Percentiles rank a stretch among this genome's conserved stretches.
Conservation (phyloP, 35 echinoderm and acorn worm species). For the Patiria miniata region DNA sequence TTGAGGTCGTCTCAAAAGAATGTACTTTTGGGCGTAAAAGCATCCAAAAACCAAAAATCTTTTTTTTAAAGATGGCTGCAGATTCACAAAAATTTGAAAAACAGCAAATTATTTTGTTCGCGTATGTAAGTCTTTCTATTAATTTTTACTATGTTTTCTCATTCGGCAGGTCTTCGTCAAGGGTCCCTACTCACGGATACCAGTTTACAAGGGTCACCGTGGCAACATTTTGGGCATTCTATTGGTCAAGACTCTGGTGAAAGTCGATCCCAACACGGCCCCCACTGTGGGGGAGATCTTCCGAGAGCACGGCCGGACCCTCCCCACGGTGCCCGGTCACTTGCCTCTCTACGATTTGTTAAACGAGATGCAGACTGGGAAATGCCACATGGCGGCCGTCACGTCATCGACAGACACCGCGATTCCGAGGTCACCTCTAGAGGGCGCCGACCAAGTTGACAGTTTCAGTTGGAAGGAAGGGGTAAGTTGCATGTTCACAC, state of each 20-base stretch:
- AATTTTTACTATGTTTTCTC: background rate
- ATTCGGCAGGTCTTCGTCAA: constrained; percentile 54
- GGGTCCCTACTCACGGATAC: constrained; percentile 62
- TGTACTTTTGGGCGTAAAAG: too few relatives aligned
- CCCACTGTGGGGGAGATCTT: constrained; percentile 33
- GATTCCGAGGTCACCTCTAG: too few relatives aligned
- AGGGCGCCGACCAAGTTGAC: background rate
- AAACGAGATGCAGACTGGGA: constrained; percentile 68
- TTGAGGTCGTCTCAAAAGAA: background rate
- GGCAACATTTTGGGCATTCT: constrained; percentile 57
- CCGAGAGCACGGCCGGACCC: constrained; percentile 44
- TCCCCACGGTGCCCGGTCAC: constrained; percentile 39
- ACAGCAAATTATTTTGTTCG: too few relatives aligned
- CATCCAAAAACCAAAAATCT: too few relatives aligned
- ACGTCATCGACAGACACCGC: background rate
- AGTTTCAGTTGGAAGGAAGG: background rate
- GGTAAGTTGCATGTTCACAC: too few relatives aligned
- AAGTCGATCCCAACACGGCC: constrained; percentile 50
- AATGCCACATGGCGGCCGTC: constrained; percentile 65
- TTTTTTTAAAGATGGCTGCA: too few relatives aligned
- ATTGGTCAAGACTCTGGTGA: constrained; percentile 65
- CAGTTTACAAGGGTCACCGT: constrained; percentile 49
- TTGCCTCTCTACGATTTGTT: constrained; percentile 72
- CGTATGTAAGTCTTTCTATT: too few relatives aligned
- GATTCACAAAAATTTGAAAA: too few relatives aligned